Base-by-base conservation (phyloP, 1,140 invertebrate genomes). In the Caerostris extrusa region DNA sequence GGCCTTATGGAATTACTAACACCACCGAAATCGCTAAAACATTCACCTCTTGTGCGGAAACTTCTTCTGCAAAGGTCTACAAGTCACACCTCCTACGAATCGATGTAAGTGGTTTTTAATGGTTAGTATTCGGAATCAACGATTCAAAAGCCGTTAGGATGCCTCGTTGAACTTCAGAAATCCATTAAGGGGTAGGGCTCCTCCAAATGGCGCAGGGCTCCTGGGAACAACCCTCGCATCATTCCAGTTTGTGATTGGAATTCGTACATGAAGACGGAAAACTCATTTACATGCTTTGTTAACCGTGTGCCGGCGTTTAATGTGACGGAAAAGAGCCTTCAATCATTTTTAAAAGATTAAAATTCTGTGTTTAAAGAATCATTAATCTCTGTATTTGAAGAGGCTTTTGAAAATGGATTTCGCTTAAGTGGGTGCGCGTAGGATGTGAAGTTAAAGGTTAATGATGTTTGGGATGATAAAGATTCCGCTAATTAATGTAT, bases 121-220 rank as follows among this genome's bases (percentile, higher is more conserved):
- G 71, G 34, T 77, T 77, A 77, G 71, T 50, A 7, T 12, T 77
- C 71, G 71, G 34, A 77, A 77, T 77, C 71, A 77, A 53, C 71
- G 71, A 77, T 77, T 77, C 71, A 12, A 34, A 5, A 53, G 71
- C 71, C 71, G 50, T 12, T 53, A 77, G 34, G 3, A 34, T 34
- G 10, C 12, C 71, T 50, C 71, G 34, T 53, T 77, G 34, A 77
- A 34, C 71, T 77, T 50, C 12, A 50, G 71, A 77, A 77, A 77
- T 77, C 71, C 34, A 77, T 77, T 77, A 77, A 50, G 8, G 71
- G 53, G 53, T 77, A 50, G 19, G 53, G 34, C 71, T 50, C 34
- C 3, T 77, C 19, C 19, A 34, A 77, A 8, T 77, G 60, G 17
- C 0, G 10, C 10, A 64, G 12, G 7, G 12, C 71, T 50, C 71